Base-by-base conservation (phyloP, 2,888 invertebrate species). In the Pomacea canaliculata region DNA sequence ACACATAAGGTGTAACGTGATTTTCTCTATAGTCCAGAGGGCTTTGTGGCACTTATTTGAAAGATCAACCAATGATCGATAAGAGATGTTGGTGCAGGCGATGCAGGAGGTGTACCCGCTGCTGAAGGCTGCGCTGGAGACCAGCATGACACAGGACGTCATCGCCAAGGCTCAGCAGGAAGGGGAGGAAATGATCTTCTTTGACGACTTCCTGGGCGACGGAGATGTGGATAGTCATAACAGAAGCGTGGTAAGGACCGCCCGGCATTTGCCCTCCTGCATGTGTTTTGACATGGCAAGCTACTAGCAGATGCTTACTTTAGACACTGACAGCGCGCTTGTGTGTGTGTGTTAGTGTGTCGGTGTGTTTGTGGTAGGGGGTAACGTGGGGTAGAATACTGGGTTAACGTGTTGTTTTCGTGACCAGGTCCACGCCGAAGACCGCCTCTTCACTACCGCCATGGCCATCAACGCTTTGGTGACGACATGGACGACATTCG, bases 11-110 rank as follows among this genome's bases (percentile, higher is more conserved):
- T 46, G 96, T 95, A 0, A 99, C 94, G 77, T 99, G 93, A 92
- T 99, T 99, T 90, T 99, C 99, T 0, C 98, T 97, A 0, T 97
- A 99, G 89, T 99, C 95, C 5, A 37, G 37, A 37, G 37, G 5
- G 37, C 37, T 37, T 37, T 37, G 37, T 5, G 37, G 37, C 37
- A 1, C 37, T 37, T 3, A 37, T 37, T 37, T 37, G 37, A 37
- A 37, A 37, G 37, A 37, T 37, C 1, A 60, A 19, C 60, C 7
- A 4, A 60, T n/a, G 60, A 19, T 60, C n/a, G 16, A n/a, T 60
- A 19, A 60, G 7, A 56, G 51, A 10, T 56, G 51, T 56, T 56
- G 63, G 10, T 49, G 16, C 76, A 87, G 86, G 77, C 77, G 0
- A 76, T 87, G 73, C 70, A 78, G 12, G 73, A 71, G 18, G 85